Percentiles rank a stretch among this genome's conserved stretches.
Evolutionary conservation across 1,140 invertebrate species (phyloP).

Genomic region (Ostrea edulis): DNA sequence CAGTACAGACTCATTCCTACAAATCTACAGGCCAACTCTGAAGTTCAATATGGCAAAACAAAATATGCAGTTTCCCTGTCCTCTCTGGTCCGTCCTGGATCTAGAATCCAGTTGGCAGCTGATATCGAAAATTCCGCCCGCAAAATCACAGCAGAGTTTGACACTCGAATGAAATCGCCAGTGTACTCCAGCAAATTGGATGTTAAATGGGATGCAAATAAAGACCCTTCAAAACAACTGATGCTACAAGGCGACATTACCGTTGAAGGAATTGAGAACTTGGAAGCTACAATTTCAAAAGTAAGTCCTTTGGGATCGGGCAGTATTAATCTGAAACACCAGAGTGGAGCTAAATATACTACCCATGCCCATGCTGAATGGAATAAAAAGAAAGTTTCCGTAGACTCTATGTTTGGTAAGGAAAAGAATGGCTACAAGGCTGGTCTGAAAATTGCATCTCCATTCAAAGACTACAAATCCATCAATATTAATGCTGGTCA

Average conservation of each 20-base stretch:
- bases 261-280: not conserved
- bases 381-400: conserved; percentile 2
- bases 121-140: conserved; percentile 21
- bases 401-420: conserved; percentile 27
- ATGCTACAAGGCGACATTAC: conserved; percentile 15
- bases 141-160: conserved; percentile 18
- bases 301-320: conserved; percentile 15
- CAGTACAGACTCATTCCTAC: not conserved
- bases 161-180: conserved; percentile 34
- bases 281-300: conserved; percentile 25
- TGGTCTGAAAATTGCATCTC: conserved; percentile 8
- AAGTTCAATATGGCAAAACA: conserved; percentile 9
- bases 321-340: conserved; percentile 45
- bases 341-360: conserved; percentile 15
- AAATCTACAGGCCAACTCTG: not conserved
- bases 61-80: not conserved
- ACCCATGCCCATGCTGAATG: conserved; percentile 40
- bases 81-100: conserved; percentile 26
- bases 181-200: conserved; percentile 7
- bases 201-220: conserved; percentile 50
- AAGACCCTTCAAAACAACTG: conserved; percentile 25
- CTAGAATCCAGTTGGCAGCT: not conserved
- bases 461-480: conserved; percentile 34
- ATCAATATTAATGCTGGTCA: not conserved
- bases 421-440: not conserved